Conservation (phyloP, 2,888 invertebrate genomes). For the Plemyria rubiginata region DNA sequence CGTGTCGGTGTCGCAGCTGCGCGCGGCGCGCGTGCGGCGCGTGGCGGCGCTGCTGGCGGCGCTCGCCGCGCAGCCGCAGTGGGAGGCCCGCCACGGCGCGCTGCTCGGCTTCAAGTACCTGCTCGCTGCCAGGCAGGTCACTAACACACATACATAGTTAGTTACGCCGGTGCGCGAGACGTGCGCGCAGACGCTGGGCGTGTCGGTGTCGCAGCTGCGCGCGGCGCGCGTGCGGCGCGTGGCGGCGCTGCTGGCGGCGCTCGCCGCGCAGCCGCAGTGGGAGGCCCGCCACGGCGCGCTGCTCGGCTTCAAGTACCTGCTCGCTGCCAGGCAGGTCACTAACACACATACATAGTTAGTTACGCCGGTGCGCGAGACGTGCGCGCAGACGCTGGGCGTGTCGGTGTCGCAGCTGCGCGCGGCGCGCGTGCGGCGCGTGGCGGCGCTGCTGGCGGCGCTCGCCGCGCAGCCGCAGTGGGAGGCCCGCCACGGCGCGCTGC, state of each 20-base stretch:
- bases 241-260: constrained; percentile 88
- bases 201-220: too few species aligned
- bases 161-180: too few species aligned
- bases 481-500: constrained; percentile 96
- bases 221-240: constrained; percentile 87
- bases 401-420: too few species aligned
- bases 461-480: constrained; percentile 95
- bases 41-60: constrained; percentile 89
- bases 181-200: too few species aligned
- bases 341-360: too few species aligned
- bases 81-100: constrained; percentile 98
- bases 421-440: constrained; percentile 87
- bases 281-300: constrained; percentile 98
- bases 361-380: too few species aligned
- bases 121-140: constrained; percentile 87
- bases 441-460: constrained; percentile 89
- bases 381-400: too few species aligned
- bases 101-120: constrained; percentile 95
- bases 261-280: constrained; percentile 94
- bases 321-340: constrained; percentile 87
- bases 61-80: constrained; percentile 91
- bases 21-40: constrained; percentile 85
- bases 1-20: constrained; percentile 90
- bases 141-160: too few species aligned
- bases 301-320: constrained; percentile 93